Base-by-base conservation (phyloP, 2,797 vertebrate species). In the Chaetodon trifasciatus region DNA sequence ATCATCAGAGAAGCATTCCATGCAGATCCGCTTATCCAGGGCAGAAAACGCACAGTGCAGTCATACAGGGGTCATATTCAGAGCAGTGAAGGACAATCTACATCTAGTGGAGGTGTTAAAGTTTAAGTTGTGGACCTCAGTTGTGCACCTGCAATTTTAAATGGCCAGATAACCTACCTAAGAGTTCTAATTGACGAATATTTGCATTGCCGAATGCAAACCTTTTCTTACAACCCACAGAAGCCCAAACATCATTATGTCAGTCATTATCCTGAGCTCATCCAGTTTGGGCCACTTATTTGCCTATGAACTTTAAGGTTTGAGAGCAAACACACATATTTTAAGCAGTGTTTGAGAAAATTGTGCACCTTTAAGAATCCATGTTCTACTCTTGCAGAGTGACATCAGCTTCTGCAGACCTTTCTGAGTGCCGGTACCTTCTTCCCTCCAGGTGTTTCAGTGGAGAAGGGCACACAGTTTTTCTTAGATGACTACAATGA, bases 341-440 rank as follows among this genome's bases (percentile, higher is more conserved):
- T 46, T 42, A 74, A 80, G 13, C n/a, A n/a, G n/a, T n/a, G n/a
- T n/a, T n/a, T n/a, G n/a, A n/a, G n/a, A 12, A 63, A 75, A 65
- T 16, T 81, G 60, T 50, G 12, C 13, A 74, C 74, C 47, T 69
- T 60, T 8, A 71, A 70, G 37, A 70, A 66, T 21, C 19, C 35
- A 32, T 63, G 57, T n/a, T 15, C 28, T 35, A 68, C 58, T 46
- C 37, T 78, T 69, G 74, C 66, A 62, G 57, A 70, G 8, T 60
- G 69, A 56, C 76, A 74, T 53, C 70, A 68, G 37, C 70, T 74
- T 55, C 63, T 35, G 1, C 77, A 61, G 49, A 35, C 63, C 9
- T 66, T 65, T 50, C 47, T 67, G 11, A 73, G 10, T 55, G 39
- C 63, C 49, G 70, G 70, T 0, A 42, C 3, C 21, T 6, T 77